A percentile compares a stretch with the other conserved stretches of the same genome.
Conservation (phyloP, 2,888 invertebrate genomes). For the Lasioglossum figueresi region DNA sequence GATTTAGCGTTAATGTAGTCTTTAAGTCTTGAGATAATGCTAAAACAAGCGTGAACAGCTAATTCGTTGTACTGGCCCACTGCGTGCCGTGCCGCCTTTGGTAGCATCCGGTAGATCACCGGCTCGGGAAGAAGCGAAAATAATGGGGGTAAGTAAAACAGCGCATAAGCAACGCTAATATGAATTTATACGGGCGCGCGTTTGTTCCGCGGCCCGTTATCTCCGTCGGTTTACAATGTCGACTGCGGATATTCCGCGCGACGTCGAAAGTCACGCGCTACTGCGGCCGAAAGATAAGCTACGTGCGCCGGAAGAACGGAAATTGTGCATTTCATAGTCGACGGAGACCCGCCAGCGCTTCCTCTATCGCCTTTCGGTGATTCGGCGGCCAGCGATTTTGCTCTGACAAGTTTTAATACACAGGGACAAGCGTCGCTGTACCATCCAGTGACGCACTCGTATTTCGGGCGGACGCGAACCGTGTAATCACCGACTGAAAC, state of each 20-base stretch:
- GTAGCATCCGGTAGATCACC: slow-evolving; percentile 19
- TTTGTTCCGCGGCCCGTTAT: slow-evolving; percentile 51
- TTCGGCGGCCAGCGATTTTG: slow-evolving; percentile 17
- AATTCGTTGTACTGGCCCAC: too few relatives aligned
- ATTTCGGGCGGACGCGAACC: not conserved
- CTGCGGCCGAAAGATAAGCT: slow-evolving; percentile 65
- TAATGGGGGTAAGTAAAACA: not conserved
- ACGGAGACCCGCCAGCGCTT: slow-evolving; percentile 7
- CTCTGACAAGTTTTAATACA: not conserved
- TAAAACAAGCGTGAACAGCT: too few relatives aligned
- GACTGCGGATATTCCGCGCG: slow-evolving; percentile 37
- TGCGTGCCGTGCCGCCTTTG: not conserved
- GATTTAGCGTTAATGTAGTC: too few relatives aligned
- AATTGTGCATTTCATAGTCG: slow-evolving; percentile 61
- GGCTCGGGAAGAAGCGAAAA: slow-evolving; percentile 21
- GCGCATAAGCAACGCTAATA: slow-evolving; percentile 47
- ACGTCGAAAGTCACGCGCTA: slow-evolving; percentile 65
- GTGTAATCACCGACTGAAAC: not conserved
- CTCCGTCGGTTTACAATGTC: slow-evolving; percentile 49
- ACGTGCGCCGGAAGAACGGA: slow-evolving; percentile 51
- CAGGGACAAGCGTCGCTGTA: not conserved
- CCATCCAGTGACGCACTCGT: not conserved
- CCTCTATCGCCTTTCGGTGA: slow-evolving; percentile 10
- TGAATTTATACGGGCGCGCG: slow-evolving; percentile 53
- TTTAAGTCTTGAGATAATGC: too few relatives aligned